These are phyloP conservation scores for Strigops habroptila DNA, from an alignment of 2,113 vertebrate genomes.

Conservation along the genomic window DNA sequence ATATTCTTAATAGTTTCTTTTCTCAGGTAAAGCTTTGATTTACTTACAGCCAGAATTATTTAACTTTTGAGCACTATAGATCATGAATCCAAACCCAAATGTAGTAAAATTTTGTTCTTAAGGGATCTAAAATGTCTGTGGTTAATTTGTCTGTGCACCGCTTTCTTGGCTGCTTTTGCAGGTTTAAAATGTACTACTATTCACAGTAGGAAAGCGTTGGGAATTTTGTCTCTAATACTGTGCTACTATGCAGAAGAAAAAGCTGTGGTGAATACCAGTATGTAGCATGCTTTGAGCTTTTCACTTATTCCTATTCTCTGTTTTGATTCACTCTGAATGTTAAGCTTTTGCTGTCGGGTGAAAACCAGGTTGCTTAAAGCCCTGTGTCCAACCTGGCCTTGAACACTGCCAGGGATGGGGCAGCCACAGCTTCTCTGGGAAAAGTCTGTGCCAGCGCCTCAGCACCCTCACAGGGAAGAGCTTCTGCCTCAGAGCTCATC, in stretches of 20 bases:
- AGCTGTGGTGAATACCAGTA: neutral
- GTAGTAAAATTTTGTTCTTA: conserved; percentile 13
- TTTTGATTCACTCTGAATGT: neutral
- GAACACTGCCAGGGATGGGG: too few species aligned
- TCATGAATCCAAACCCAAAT: conserved; percentile 21
- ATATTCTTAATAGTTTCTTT: conserved; percentile 9
- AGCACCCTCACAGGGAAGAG: too few species aligned
- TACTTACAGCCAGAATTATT: conserved; percentile 40
- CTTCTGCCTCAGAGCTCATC: too few species aligned
- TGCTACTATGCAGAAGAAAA: neutral
- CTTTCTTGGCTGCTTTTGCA: neutral
- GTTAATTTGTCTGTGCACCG: neutral
- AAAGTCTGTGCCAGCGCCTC: too few species aligned
- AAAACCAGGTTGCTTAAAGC: neutral
- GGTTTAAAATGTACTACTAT: neutral
- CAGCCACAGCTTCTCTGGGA: too few species aligned
- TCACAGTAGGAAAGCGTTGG: neutral
- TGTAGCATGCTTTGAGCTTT: neutral
- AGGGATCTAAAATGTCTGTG: conserved; percentile 36
- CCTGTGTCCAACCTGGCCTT: too few species aligned
- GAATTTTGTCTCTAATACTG: neutral
- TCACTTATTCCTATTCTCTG: neutral
- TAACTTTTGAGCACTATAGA: conserved; percentile 27
- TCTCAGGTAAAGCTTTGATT: conserved; percentile 49
- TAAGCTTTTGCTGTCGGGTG: neutral